Evolutionary conservation across 1,140 invertebrate genomes (phyloP).

Genomic region (Ceratosolen fusciceps): DNA sequence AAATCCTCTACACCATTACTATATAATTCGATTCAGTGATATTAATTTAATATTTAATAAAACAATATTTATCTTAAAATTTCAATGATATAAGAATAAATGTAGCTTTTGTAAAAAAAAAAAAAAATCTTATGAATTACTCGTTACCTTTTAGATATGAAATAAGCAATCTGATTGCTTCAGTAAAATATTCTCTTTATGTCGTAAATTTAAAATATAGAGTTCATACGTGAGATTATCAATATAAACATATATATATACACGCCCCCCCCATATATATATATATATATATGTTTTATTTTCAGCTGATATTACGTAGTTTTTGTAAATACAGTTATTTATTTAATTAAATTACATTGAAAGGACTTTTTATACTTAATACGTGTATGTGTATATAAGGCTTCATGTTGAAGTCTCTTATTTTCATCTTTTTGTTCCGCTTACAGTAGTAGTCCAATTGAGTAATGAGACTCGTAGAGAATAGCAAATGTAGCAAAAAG

Average conservation of each 20-base stretch:
- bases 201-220: neutral
- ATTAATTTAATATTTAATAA: no score
- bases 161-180: no score
- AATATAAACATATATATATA: no score
- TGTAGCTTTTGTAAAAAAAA: no score
- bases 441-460: neutral
- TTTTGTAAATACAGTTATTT: neutral
- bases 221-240: neutral
- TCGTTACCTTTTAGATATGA: neutral
- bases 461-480: conserved; percentile 4
- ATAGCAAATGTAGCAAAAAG: conserved; percentile 29
- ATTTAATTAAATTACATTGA: neutral
- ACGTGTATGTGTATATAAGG: no score
- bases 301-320: neutral
- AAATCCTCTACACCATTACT: no score
- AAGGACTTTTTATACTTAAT: no score
- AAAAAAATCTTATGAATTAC: neutral
- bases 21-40: no score
- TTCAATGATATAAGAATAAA: no score
- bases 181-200: neutral
- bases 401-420: neutral
- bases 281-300: neutral
- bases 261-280: no score
- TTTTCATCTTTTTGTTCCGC: neutral
- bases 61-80: neutral